Conservation (phyloP, 53 echinoderm and acorn worm species). For the Holothuria scabra region DNA sequence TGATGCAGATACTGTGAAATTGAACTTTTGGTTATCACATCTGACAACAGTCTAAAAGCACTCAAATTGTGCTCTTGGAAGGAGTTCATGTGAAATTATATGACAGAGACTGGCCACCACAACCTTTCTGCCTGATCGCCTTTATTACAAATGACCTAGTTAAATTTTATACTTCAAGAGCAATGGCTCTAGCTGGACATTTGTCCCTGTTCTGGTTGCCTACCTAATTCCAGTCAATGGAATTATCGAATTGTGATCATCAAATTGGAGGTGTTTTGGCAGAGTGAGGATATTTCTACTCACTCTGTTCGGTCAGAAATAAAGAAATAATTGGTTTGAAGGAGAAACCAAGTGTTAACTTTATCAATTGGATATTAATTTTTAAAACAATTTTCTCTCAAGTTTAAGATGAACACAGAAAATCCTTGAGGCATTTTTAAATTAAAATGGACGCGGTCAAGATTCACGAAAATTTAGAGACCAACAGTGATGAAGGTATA, state of each 20-base stretch:
- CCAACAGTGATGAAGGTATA: too few relatives aligned
- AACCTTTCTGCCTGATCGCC: conserved; percentile 30
- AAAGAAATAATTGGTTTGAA: background rate
- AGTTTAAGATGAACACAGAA: too few relatives aligned
- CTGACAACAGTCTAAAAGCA: conserved; percentile 21
- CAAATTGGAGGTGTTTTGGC: too few relatives aligned
- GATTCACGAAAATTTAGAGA: too few relatives aligned
- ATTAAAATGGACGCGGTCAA: too few relatives aligned
- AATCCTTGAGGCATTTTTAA: too few relatives aligned
- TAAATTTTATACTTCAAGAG: conserved; percentile 32
- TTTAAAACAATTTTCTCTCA: background rate
- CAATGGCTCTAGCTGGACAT: background rate
- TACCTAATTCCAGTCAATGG: conserved; percentile 15
- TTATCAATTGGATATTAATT: conserved; percentile 7
- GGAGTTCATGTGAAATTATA: background rate
- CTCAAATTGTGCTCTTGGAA: background rate
- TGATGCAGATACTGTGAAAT: conserved; percentile 23
- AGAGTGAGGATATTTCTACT: too few relatives aligned
- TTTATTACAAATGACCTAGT: conserved; percentile 45
- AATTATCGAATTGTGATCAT: conserved; percentile 29
- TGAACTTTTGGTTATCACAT: conserved; percentile 8
- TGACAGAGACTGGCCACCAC: background rate
- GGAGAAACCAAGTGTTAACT: conserved; percentile 2
- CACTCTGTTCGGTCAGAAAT: conserved; percentile 7
- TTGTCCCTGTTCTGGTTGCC: background rate